phyloP scores from a whole-genome alignment of 2,113 vertebrate genomes.

The Tetraodon nigroviridis region DNA sequence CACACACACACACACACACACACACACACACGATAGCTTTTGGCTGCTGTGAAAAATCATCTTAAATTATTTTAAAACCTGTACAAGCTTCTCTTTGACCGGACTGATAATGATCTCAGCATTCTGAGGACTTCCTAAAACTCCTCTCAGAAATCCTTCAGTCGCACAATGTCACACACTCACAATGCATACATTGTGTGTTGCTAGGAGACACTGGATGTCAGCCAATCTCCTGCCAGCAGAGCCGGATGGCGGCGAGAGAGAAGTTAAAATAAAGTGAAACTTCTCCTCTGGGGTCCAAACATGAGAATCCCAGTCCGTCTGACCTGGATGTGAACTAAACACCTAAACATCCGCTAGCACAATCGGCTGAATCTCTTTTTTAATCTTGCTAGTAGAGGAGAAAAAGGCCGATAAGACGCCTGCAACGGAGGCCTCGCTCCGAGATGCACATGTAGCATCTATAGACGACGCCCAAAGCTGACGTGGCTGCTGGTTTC shows the following conservation, averaged over 20 bases:
- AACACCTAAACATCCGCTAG: too few relatives aligned
- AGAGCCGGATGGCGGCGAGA: neutral
- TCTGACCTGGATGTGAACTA: too few relatives aligned
- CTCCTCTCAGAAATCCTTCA: conserved; percentile 13
- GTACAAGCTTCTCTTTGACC: neutral
- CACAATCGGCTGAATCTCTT: too few relatives aligned
- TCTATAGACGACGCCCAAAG: too few relatives aligned
- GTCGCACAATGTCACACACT: neutral
- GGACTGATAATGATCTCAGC: conserved; percentile 6
- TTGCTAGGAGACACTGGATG: conserved; percentile 2
- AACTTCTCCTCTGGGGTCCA: neutral
- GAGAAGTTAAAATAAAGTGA: conserved; percentile 1
- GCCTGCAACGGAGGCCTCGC: too few relatives aligned
- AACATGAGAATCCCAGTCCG: too few relatives aligned
- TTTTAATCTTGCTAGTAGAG: too few relatives aligned
- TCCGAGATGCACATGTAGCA: too few relatives aligned
- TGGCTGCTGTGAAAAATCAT: conserved; percentile 22
- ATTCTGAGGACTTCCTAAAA: conserved; percentile 27
- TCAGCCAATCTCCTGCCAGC: conserved; percentile 9
- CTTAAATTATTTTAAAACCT: neutral
- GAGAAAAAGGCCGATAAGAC: too few relatives aligned
- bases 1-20: neutral
- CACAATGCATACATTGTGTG: neutral
- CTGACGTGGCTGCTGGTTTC: too few relatives aligned
- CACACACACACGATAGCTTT: conserved; percentile 13